These are phyloP conservation scores for Raillietiella orientalis DNA, from an alignment of 2,888 invertebrate species.

Conservation along the genomic window DNA sequence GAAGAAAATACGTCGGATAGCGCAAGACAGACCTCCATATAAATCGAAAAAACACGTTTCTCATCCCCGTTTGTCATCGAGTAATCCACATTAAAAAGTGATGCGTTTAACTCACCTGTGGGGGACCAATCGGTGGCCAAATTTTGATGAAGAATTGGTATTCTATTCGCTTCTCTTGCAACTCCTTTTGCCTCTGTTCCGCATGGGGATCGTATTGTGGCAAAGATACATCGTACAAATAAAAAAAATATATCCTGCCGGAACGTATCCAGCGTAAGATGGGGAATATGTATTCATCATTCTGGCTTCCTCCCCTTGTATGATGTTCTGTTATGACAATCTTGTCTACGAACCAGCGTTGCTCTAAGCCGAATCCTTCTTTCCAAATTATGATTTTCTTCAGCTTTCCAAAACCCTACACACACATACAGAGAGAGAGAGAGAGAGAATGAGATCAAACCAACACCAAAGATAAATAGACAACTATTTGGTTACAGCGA, in stretches of 20 bases:
- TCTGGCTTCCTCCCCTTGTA: slow-evolving; percentile 8
- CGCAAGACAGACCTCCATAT: no score
- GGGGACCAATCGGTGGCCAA: no score
- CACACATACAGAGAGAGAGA: no score
- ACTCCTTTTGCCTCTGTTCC: slow-evolving; percentile 11
- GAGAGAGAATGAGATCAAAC: no score
- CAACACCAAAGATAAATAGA: no score
- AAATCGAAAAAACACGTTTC: no score
- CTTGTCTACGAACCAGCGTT: slow-evolving; percentile 13
- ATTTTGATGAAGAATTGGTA: slow-evolving; percentile 10
- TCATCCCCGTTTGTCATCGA: no score
- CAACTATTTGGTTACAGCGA: no score
- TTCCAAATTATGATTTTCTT: slow-evolving; percentile 12
- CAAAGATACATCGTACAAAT: slow-evolving; percentile 12
- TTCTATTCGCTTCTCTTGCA: slow-evolving; percentile 11
- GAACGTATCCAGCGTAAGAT: slow-evolving; percentile 14
- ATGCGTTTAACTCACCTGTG: no score
- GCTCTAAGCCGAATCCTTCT: slow-evolving; percentile 11
- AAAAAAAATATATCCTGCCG: slow-evolving; percentile 11
- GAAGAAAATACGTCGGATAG: no score
- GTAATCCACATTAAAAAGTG: no score
- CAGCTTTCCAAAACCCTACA: slow-evolving; percentile 6
- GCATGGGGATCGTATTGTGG: slow-evolving; percentile 13
- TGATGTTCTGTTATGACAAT: no score
- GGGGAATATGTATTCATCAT: slow-evolving; percentile 10